Conservation (phyloP, 2,888 invertebrate species). For the Caenorhabditis afra region DNA sequence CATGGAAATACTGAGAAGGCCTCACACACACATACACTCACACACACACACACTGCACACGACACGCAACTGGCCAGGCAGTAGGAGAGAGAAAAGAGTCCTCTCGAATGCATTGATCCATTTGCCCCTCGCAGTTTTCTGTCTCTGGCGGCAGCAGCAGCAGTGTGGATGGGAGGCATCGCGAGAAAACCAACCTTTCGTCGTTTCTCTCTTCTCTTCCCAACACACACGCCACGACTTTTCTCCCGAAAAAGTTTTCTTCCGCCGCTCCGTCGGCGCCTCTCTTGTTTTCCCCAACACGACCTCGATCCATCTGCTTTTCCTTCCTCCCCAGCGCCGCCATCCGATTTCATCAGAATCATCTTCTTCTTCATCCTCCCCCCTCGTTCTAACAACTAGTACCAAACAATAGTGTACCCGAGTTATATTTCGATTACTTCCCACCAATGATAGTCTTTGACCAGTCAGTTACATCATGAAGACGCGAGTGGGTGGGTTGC, state of each 20-base stretch:
- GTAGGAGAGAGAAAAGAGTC: too few species aligned
- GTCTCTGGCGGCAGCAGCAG: slow-evolving; percentile 11
- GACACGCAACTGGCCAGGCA: slow-evolving; percentile 31
- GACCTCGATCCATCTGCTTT: not conserved
- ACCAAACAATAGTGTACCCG: not conserved
- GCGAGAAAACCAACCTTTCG: slow-evolving; percentile 23
- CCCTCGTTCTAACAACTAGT: not conserved
- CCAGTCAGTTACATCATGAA: slow-evolving; percentile 11
- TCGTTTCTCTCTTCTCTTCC: slow-evolving; percentile 13
- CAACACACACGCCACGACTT: slow-evolving; percentile 25
- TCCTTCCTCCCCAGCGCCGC: not conserved
- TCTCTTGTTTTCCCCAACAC: not conserved
- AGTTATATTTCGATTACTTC: not conserved
- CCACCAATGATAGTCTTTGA: slow-evolving; percentile 17
- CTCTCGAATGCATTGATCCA: slow-evolving; percentile 36
- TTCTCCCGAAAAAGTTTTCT: slow-evolving; percentile 23
- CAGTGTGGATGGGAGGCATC: not conserved
- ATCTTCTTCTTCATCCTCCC: not conserved
- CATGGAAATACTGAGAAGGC: slow-evolving; percentile 26
- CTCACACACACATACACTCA: too few species aligned
- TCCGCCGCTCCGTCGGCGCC: slow-evolving; percentile 4
- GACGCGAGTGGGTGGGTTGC: not conserved
- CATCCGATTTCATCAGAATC: not conserved
- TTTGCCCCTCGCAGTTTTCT: slow-evolving; percentile 23
- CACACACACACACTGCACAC: slow-evolving; percentile 42